Base-by-base conservation (phyloP, 2,888 invertebrate species). In the Leptopilina drosophilae region DNA sequence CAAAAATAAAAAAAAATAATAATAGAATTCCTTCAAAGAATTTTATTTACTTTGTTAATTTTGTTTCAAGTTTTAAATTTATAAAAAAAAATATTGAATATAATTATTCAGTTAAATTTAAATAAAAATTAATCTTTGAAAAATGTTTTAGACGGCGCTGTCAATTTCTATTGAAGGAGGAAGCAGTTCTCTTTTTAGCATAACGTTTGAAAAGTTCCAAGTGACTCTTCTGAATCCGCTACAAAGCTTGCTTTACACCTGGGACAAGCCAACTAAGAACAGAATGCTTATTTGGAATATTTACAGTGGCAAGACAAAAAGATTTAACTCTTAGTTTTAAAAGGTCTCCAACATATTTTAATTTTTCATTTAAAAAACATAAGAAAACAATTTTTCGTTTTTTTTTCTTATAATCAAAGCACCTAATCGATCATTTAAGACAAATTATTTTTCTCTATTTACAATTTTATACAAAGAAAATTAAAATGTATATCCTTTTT, bases 181-280 rank as follows among this genome's bases (percentile, higher is more conserved):
- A 0, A 94, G 94, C 0, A 95, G 95, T 85, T 93, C 94, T 0
- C 95, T 97, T 0, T 96, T 96, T 90, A 94, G 94, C 84, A 94
- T 98, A 75, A 95, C 95, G 0, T 96, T 98, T 89, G 94, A 94
- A 87, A 94, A 95, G 67, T 98, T 97, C 91, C 91, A 93, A 59
- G 89, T 96, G 67, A 96, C 96, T 0, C 92, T 97, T 42, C 91
- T 97, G 73, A 96, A 95, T 86, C 96, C 97, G 0, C 95, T 94
- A 85, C 95, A 96, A 90, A 95, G 95, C 11, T 92, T 96, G 88
- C 90, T 97, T 59, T 97, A 96, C 88, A 97, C 97, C 0, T 97
- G 97, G 97, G 97, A 97, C 87, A 96, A 97, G 90, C 97, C 97
- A 0, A 94, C 94, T 0, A 94, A 95, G 78, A 94, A 95, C 14